Evolutionary conservation across 1,140 invertebrate species (phyloP).

Genomic region (Trichogramma pretiosum): DNA sequence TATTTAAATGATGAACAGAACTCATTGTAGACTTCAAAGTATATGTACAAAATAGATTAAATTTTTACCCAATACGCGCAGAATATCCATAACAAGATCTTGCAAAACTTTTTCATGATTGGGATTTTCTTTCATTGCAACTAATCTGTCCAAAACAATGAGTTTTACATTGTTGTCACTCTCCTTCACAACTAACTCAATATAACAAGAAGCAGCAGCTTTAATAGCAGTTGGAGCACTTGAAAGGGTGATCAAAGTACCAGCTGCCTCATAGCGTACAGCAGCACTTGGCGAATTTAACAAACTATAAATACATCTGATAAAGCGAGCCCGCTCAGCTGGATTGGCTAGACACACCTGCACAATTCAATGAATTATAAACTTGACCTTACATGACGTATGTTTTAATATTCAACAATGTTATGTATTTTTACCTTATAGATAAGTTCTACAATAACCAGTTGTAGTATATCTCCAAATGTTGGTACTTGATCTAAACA

Average conservation of each 20-base stretch:
- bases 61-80: conserved; percentile 72
- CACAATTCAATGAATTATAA: conserved; percentile 10
- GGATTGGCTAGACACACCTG: conserved; percentile 95
- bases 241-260: conserved; percentile 98
- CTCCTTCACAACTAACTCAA: conserved; percentile 97
- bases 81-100: conserved; percentile 97
- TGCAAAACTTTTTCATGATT: conserved; percentile 88
- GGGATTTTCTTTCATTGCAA: conserved; percentile 78
- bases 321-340: conserved; percentile 91
- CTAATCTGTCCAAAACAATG: conserved; percentile 91
- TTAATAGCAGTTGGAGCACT: conserved; percentile 94
- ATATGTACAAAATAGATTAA: background rate
- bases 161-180: conserved; percentile 99
- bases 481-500: conserved; percentile 90
- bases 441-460: conserved; percentile 98
- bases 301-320: conserved; percentile 96
- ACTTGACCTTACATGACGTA: too few species aligned
- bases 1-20: background rate
- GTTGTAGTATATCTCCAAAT: conserved; percentile 95
- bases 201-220: conserved; percentile 94
- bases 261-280: conserved; percentile 96
- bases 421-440: conserved; percentile 86
- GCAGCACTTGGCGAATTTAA: conserved; percentile 93
- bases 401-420: too few species aligned
- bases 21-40: background rate